Percentiles rank a stretch among this genome's conserved stretches.
These are phyloP conservation scores for Leptinotarsa texana DNA, from an alignment of 1,140 invertebrate species.

Conservation along the genomic window DNA sequence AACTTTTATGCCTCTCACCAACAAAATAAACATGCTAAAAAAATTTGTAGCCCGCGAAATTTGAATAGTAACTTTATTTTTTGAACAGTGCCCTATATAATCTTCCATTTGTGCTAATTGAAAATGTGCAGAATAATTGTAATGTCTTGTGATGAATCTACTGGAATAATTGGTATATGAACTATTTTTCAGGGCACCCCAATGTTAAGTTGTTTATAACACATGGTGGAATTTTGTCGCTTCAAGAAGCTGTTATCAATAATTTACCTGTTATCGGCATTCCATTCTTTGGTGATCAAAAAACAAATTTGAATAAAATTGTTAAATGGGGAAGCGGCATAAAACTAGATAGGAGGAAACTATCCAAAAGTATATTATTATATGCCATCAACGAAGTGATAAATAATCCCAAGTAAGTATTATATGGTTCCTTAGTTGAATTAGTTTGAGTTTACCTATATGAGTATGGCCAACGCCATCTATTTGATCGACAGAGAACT, in stretches of 20 bases:
- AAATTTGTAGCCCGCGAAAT: too few species aligned
- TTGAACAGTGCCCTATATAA: too few species aligned
- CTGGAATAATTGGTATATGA: background rate
- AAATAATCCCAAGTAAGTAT: slow-evolving; percentile 39
- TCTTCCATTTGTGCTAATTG: too few species aligned
- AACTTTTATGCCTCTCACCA: too few species aligned
- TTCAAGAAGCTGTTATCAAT: slow-evolving; percentile 57
- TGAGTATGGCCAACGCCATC: too few species aligned
- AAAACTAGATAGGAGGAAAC: slow-evolving; percentile 37
- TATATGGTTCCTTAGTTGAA: background rate
- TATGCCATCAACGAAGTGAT: slow-evolving; percentile 38
- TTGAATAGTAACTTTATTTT: too few species aligned
- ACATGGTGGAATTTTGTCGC: slow-evolving; percentile 60
- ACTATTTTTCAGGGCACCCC: slow-evolving; percentile 52
- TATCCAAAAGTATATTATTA: slow-evolving; percentile 38
- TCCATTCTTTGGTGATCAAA: slow-evolving; percentile 55
- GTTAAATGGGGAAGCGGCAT: slow-evolving; percentile 47
- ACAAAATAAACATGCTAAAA: too few species aligned
- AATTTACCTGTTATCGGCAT: slow-evolving; percentile 60
- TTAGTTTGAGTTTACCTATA: too few species aligned
- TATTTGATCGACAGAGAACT: too few species aligned
- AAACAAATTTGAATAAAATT: slow-evolving; percentile 46
- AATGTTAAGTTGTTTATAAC: slow-evolving; percentile 57
- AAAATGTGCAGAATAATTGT: too few species aligned
- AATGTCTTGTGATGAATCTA: background rate